A percentile compares a stretch with the other conserved stretches of the same genome.
These are phyloP conservation scores for Hypomecis punctinalis DNA, from an alignment of 2,888 invertebrate species.

Conservation along the genomic window DNA sequence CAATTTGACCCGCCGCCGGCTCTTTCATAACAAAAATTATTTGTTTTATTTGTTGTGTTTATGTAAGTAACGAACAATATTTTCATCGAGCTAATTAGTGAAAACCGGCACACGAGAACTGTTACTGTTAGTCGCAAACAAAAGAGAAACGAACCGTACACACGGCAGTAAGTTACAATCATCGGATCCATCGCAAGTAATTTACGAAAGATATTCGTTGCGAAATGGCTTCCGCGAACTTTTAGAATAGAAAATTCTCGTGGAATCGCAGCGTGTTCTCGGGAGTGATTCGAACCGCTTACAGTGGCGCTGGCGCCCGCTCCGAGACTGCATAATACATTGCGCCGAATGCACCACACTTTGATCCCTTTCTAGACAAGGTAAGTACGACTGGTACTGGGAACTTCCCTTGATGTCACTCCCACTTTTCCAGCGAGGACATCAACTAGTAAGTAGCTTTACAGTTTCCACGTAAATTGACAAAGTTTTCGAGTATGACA, in stretches of 20 bases:
- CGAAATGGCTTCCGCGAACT: conserved; percentile 66
- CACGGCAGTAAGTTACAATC: conserved; percentile 61
- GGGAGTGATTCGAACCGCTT: conserved; percentile 79
- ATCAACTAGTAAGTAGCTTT: conserved; percentile 75
- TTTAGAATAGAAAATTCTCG: conserved; percentile 73
- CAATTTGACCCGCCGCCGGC: conserved; percentile 25
- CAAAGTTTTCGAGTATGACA: conserved; percentile 77
- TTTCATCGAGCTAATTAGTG: conserved; percentile 40
- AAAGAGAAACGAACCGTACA: conserved; percentile 49
- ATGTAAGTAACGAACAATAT: conserved; percentile 34
- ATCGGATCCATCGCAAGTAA: conserved; percentile 66
- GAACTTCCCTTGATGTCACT: conserved; percentile 79
- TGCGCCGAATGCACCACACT: conserved; percentile 82
- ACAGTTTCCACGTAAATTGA: conserved; percentile 76
- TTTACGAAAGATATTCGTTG: conserved; percentile 68
- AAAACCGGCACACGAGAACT: conserved; percentile 33
- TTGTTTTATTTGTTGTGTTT: conserved; percentile 11
- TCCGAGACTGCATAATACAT: conserved; percentile 82
- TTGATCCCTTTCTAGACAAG: conserved; percentile 83
- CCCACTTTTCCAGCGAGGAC: conserved; percentile 76
- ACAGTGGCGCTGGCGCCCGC: conserved; percentile 70
- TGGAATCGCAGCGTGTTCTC: conserved; percentile 69
- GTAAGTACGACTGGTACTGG: conserved; percentile 77
- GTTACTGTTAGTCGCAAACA: conserved; percentile 33
- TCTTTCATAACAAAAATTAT: conserved; percentile 30